phyloP scores from a whole-genome alignment of 2,888 invertebrate genomes.

The Mythimna impura region DNA sequence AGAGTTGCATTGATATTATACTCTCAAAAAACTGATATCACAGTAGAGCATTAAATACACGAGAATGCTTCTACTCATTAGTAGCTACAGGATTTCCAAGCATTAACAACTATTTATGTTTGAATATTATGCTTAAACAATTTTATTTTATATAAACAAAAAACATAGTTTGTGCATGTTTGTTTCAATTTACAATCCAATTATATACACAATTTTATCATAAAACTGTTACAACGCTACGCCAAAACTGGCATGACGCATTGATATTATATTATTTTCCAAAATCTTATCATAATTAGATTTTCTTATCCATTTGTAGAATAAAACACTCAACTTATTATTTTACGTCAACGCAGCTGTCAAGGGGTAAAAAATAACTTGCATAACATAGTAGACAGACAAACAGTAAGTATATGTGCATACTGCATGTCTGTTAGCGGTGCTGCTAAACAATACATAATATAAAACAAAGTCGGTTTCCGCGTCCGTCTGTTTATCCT shows the following conservation, averaged over 20 bases:
- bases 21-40: slow-evolving; percentile 39
- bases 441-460: background rate
- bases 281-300: slow-evolving; percentile 26
- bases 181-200: slow-evolving; percentile 13
- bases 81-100: slow-evolving; percentile 27
- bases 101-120: background rate
- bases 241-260: slow-evolving; percentile 4
- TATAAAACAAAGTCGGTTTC: no score
- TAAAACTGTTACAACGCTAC: background rate
- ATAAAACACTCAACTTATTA: slow-evolving; percentile 29
- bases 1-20: slow-evolving; percentile 1
- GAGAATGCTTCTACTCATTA: slow-evolving; percentile 10
- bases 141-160: background rate
- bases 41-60: slow-evolving; percentile 50
- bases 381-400: slow-evolving; percentile 8
- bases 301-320: slow-evolving; percentile 24
- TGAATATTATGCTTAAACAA: slow-evolving; percentile 14
- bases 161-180: slow-evolving; percentile 33
- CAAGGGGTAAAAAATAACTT: slow-evolving; percentile 12
- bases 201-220: slow-evolving; percentile 7
- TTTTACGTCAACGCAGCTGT: slow-evolving; percentile 35
- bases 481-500: no score
- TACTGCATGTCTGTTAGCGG: background rate
- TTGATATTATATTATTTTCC: background rate
- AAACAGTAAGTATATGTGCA: background rate